Conservation (phyloP, 2,888 invertebrate genomes). For the Loripinus fragilis region DNA sequence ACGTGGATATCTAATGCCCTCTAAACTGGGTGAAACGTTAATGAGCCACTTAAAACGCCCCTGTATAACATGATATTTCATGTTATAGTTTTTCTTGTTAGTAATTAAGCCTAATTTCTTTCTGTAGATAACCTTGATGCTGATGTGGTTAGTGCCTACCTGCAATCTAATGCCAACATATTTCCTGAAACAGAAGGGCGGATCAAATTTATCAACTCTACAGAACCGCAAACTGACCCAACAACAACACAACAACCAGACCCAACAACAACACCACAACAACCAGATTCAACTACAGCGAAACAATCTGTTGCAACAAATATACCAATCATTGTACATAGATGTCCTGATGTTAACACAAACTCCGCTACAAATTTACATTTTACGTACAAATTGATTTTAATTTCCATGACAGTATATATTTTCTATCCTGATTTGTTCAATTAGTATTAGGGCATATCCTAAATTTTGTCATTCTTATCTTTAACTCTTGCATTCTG, state of each 20-base stretch:
- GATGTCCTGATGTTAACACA: neutral
- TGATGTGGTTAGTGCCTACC: slow-evolving; percentile 62
- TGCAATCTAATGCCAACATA: slow-evolving; percentile 50
- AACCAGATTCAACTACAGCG: neutral
- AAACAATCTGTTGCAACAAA: neutral
- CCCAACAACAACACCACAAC: neutral
- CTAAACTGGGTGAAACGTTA: too few species aligned
- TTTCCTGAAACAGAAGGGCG: slow-evolving; percentile 63
- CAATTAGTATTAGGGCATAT: too few species aligned
- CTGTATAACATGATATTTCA: too few species aligned
- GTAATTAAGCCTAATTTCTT: too few species aligned
- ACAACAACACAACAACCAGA: neutral
- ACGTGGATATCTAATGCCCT: too few species aligned
- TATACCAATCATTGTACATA: neutral
- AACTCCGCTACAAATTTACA: neutral
- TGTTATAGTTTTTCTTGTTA: too few species aligned
- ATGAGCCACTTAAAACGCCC: too few species aligned
- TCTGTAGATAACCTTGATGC: slow-evolving; percentile 60
- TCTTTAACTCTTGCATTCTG: too few species aligned
- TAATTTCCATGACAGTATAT: too few species aligned
- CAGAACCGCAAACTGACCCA: neutral
- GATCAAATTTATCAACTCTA: slow-evolving; percentile 58
- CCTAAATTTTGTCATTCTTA: too few species aligned
- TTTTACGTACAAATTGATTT: too few species aligned
- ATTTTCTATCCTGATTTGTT: too few species aligned